Evolutionary conservation across 2,113 vertebrate genomes (phyloP), one percentile per base, ranked within the genome.

Genomic region (Bagarius yarrelli): DNA sequence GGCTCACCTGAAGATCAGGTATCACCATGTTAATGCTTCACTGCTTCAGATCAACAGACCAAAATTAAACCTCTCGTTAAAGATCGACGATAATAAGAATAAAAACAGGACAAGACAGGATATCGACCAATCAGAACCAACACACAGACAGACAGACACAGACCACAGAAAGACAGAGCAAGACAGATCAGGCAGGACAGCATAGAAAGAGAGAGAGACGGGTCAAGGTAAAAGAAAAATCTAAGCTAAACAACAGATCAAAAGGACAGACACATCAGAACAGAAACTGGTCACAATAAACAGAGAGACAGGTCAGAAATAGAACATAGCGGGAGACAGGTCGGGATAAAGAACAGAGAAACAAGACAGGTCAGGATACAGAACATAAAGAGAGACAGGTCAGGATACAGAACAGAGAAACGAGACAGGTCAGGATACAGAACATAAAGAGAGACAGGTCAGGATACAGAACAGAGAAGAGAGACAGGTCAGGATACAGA

Each of bases 1-100:
- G 60, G 60, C 19, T 78, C 47, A 78, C 60, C 76, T 66, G 60
- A 21, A 53, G 60, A 78, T 78, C 60, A 78, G 32, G 34, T 64
- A 64, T 66, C 76, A 78, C 60, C 76, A 52, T 66, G 47, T 25
- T 47, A 76, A 76, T 6, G 76, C 76, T 34, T 52, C 76, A 78
- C 25, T 27, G 40, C 60, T 66, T 78, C 6, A 78, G 27, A 64
- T 78, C 47, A 78, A 53, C 60, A 78, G 76, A 64, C 18, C 11
- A 64, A 60, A 66, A 77, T 63, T 50, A 76, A 76, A 76, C 21
- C 64, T 67, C 64, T 67, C 23, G 56, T 32, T 30, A 53, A 30
- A 27, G 50, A 52, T 53, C 47, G 55, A 21, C 12, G 50, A 55
- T 8, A 66, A 30, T 4, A 5, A 66, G 6, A 66, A 5, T 34